These are phyloP conservation scores for Dromius quadrimaculatus DNA, from an alignment of 2,888 invertebrate species.

Conservation along the genomic window DNA sequence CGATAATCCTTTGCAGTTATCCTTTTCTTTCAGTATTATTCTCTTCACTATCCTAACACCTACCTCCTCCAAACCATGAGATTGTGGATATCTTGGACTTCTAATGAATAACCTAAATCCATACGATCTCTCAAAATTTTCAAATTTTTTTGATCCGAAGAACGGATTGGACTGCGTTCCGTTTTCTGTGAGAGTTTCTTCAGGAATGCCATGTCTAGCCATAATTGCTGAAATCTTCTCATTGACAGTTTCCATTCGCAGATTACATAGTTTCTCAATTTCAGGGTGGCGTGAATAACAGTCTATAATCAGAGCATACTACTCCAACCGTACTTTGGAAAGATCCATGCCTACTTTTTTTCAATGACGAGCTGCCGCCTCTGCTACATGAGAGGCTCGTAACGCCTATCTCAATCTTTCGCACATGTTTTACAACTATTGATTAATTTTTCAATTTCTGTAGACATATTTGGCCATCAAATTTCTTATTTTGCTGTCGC, in stretches of 20 bases:
- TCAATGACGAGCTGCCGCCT: neutral
- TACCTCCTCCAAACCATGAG: neutral
- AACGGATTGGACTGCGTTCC: constrained; percentile 2
- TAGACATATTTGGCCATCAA: neutral
- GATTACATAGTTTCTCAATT: neutral
- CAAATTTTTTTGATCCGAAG: neutral
- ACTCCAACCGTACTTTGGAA: neutral
- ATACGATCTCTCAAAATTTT: neutral
- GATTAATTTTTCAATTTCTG: neutral
- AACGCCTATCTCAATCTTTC: neutral
- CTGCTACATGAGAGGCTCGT: neutral
- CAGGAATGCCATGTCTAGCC: neutral
- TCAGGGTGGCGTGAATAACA: neutral
- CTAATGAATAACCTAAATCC: neutral
- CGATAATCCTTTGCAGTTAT: neutral
- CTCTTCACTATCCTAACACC: neutral
- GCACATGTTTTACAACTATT: neutral
- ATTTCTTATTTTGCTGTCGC: neutral
- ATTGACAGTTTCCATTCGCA: constrained; percentile 5
- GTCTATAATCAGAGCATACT: neutral
- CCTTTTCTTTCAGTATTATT: neutral
- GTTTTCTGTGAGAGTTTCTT: constrained; percentile 4
- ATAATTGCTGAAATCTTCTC: neutral
- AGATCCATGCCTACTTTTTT: constrained; percentile 2
- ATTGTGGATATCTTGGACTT: constrained; percentile 2